These are phyloP conservation scores for Dolomedes plantarius DNA, from an alignment of 2,888 invertebrate genomes.

Conservation along the genomic window DNA sequence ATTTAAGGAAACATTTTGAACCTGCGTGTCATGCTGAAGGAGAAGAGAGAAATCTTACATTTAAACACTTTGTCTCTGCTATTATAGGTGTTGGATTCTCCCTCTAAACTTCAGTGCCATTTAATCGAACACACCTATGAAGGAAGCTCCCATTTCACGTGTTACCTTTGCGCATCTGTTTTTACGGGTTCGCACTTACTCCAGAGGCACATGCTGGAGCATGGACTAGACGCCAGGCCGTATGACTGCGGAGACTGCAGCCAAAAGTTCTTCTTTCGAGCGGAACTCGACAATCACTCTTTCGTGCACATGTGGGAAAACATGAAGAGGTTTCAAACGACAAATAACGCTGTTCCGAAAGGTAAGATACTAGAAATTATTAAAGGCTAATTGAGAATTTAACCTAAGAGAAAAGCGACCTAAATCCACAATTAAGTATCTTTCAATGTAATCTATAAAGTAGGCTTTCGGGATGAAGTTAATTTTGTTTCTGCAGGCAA, in stretches of 20 bases:
- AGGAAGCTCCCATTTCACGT: constrained; percentile 88
- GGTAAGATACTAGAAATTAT: no score
- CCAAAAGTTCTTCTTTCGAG: constrained; percentile 91
- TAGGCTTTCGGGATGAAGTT: no score
- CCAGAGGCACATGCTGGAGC: constrained; percentile 88
- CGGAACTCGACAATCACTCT: constrained; percentile 91
- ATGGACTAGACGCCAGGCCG: constrained; percentile 87
- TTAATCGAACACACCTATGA: constrained; percentile 95
- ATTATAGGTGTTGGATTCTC: constrained; percentile 81
- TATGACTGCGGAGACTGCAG: constrained; percentile 91
- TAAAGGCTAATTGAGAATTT: no score
- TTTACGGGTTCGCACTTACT: constrained; percentile 84
- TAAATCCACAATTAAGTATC: no score
- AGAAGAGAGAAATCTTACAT: no score
- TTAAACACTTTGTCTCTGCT: no score
- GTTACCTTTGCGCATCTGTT: constrained; percentile 91
- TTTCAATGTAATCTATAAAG: no score
- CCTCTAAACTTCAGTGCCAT: constrained; percentile 89
- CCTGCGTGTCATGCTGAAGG: no score
- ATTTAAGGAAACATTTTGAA: no score
- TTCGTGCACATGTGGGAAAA: constrained; percentile 75
- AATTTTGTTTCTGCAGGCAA: no score
- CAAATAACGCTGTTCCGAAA: constrained; percentile 7
- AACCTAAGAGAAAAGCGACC: no score
- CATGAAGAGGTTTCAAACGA: constrained; percentile 9